Conservation (phyloP, 2,888 invertebrate genomes). For the Pristionchus maxplancki region DNA sequence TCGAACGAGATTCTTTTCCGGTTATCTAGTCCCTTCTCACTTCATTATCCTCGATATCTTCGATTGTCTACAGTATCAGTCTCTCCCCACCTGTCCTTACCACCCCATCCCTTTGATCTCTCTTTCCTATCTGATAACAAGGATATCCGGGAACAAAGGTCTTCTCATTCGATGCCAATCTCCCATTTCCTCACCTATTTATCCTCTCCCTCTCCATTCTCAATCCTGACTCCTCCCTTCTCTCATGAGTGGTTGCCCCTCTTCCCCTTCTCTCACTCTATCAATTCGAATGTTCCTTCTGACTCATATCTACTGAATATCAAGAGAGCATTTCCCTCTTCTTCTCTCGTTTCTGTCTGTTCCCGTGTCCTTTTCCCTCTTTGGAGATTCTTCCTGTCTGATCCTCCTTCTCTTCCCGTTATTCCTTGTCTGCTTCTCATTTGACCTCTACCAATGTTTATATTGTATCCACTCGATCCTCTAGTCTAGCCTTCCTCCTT, state of each 20-base stretch:
- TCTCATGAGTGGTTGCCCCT: constrained; percentile 1
- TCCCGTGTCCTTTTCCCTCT: not conserved
- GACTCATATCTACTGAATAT: constrained; percentile 21
- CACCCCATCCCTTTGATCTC: constrained; percentile 36
- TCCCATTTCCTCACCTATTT: constrained; percentile 44
- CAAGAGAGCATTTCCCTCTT: not conserved
- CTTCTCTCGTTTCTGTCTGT: not conserved
- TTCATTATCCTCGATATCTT: not conserved
- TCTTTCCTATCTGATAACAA: not conserved
- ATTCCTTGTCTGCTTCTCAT: not conserved
- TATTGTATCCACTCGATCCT: not conserved
- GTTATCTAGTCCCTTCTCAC: not conserved
- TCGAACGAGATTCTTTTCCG: not conserved
- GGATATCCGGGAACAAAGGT: not conserved
- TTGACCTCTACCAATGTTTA: constrained; percentile 26
- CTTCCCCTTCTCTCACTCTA: not conserved
- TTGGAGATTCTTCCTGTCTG: not conserved
- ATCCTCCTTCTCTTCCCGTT: not conserved
- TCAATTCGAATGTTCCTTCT: constrained; percentile 20
- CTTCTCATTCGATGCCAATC: not conserved
- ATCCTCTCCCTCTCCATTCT: not conserved
- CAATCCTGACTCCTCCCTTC: constrained; percentile 14
- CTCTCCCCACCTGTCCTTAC: constrained; percentile 1
- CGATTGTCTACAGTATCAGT: not conserved
- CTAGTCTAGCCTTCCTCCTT: not conserved